A percentile compares a stretch with the other conserved stretches of the same genome.
phyloP scores from a whole-genome alignment of 2,113 vertebrate genomes.

The Neodontobutis hainanensis region DNA sequence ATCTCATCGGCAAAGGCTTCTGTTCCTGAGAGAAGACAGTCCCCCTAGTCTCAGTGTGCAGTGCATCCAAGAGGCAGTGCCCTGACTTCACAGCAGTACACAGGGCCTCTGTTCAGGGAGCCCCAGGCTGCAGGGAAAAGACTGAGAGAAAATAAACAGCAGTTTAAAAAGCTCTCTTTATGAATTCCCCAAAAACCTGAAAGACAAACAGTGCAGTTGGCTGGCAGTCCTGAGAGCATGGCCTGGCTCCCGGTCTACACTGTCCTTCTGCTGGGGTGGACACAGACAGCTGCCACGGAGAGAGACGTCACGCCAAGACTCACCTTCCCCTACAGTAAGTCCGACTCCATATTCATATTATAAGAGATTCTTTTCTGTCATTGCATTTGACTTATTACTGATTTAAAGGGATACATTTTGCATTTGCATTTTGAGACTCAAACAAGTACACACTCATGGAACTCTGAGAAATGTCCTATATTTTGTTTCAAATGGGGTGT shows the following conservation, averaged over 20 bases:
- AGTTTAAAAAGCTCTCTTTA: slow-evolving; percentile 48
- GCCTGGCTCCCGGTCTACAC: slow-evolving; percentile 49
- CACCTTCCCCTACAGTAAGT: slow-evolving; percentile 80
- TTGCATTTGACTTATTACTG: no score
- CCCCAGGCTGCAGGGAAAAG: slow-evolving; percentile 21
- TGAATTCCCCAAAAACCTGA: slow-evolving; percentile 71
- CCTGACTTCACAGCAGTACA: slow-evolving; percentile 17
- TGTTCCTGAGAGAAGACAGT: slow-evolving; percentile 49
- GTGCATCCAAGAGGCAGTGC: slow-evolving; percentile 16
- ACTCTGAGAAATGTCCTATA: no score
- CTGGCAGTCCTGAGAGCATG: slow-evolving; percentile 51
- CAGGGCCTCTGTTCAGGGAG: slow-evolving; percentile 35
- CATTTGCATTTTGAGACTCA: no score
- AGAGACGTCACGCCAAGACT: slow-evolving; percentile 80
- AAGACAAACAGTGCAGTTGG: slow-evolving; percentile 54
- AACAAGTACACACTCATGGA: no score
- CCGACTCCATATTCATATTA: no score
- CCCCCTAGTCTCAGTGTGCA: slow-evolving; percentile 35
- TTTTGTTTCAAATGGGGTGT: no score
- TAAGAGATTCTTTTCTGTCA: no score
- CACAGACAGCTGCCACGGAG: slow-evolving; percentile 52
- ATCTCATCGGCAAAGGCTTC: slow-evolving; percentile 34
- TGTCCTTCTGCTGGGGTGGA: slow-evolving; percentile 53
- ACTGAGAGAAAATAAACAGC: slow-evolving; percentile 34
- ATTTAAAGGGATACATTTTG: no score